A percentile compares a stretch with the other conserved stretches of the same genome.
Conservation (phyloP, 53 echinoderm and acorn worm species). For the Zoroaster sp. region DNA sequence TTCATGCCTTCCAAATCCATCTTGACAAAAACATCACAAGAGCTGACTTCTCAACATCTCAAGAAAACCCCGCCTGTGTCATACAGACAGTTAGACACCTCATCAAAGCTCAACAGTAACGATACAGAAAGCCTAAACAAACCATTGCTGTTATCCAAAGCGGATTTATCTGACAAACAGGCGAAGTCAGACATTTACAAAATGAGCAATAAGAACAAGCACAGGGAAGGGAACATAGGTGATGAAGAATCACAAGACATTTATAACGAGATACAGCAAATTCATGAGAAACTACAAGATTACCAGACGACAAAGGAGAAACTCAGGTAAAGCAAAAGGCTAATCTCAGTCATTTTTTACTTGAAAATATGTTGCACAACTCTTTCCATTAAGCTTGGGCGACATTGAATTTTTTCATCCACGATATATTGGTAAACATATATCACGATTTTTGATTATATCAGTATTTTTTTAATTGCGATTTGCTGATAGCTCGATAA, state of each 20-base stretch:
- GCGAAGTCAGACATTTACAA: not conserved
- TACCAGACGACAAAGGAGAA: conserved; percentile 53
- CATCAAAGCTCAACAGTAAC: not conserved
- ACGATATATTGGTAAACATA: too few species aligned
- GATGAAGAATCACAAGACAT: conserved; percentile 6
- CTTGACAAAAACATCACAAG: not conserved
- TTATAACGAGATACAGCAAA: conserved; percentile 39
- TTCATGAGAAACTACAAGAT: conserved; percentile 44
- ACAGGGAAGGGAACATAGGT: not conserved
- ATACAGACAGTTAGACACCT: not conserved
- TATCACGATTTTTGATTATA: too few species aligned
- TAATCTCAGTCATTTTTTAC: not conserved
- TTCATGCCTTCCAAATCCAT: conserved; percentile 37
- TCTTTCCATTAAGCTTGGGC: not conserved
- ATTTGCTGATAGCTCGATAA: too few species aligned
- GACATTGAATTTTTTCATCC: too few species aligned
- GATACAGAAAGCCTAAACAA: not conserved
- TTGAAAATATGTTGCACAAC: not conserved
- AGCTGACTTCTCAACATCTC: not conserved
- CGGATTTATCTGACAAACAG: not conserved
- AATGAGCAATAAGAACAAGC: not conserved
- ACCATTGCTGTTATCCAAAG: not conserved
- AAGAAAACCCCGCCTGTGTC: not conserved
- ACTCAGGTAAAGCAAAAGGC: conserved; percentile 37
- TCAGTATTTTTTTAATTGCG: too few species aligned